Percentiles rank a stretch among this genome's conserved stretches.
These are phyloP conservation scores for Helicolenus hilgendorfi DNA, from an alignment of 2,797 vertebrate species.

Conservation along the genomic window DNA sequence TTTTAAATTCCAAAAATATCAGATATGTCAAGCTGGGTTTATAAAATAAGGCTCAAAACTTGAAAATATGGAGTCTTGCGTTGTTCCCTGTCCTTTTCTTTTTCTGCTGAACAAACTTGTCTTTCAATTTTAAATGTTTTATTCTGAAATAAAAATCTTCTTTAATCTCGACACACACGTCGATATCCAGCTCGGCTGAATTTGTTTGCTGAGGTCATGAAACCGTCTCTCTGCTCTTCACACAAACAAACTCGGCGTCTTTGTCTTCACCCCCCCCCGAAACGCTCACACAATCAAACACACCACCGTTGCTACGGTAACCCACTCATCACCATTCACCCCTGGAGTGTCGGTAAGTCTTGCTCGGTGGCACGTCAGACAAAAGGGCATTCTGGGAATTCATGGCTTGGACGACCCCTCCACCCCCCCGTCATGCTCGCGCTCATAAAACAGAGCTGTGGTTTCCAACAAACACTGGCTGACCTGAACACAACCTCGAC, in stretches of 20 bases:
- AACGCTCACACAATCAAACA: conserved; percentile 34
- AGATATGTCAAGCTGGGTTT: too few species aligned
- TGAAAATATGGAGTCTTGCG: background rate
- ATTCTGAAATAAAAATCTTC: background rate
- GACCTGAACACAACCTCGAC: conserved; percentile 27
- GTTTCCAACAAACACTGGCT: background rate
- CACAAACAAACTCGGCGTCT: conserved; percentile 40
- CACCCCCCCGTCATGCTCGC: background rate
- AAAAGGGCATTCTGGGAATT: conserved; percentile 73
- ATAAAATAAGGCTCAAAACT: too few species aligned
- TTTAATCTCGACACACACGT: background rate
- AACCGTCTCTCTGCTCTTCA: background rate
- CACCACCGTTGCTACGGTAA: conserved; percentile 73
- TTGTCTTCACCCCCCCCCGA: conserved; percentile 8
- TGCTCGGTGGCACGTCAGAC: conserved; percentile 65
- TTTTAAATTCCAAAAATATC: too few species aligned
- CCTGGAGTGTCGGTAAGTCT: conserved; percentile 65
- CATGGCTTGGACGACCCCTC: conserved; percentile 16
- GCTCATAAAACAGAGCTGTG: conserved; percentile 21
- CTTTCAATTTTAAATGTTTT: background rate
- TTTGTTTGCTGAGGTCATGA: conserved; percentile 2
- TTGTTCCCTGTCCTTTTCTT: background rate
- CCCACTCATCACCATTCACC: conserved; percentile 56
- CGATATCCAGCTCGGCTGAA: background rate
- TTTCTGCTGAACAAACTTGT: background rate